Evolutionary conservation across 2,888 invertebrate species (phyloP).

Genomic region (Neoascia interrupta): DNA sequence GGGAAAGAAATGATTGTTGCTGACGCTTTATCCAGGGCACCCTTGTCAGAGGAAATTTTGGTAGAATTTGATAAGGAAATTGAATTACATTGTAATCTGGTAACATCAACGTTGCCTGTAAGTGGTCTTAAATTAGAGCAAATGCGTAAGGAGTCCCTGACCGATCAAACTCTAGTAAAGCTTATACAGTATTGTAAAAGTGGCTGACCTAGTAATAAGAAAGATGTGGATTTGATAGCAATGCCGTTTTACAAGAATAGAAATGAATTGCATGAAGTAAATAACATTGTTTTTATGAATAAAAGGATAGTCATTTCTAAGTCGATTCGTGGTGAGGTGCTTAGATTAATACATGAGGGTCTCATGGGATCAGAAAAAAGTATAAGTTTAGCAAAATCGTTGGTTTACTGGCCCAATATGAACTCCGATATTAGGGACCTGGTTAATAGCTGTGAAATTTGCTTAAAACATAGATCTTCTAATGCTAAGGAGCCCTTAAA

Average conservation of each 20-base stretch:
- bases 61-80: constrained; percentile 55
- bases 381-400: constrained; percentile 24
- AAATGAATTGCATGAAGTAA: constrained; percentile 36
- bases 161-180: constrained; percentile 33
- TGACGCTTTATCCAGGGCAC: constrained; percentile 26
- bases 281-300: constrained; percentile 43
- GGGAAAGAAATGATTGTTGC: constrained; percentile 16
- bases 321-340: constrained; percentile 15
- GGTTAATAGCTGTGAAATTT: constrained; percentile 58
- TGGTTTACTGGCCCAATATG: constrained; percentile 58
- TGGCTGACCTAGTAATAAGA: neutral
- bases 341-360: constrained; percentile 41
- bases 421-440: constrained; percentile 54
- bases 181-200: neutral
- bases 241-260: constrained; percentile 22
- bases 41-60: constrained; percentile 22
- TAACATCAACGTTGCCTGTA: constrained; percentile 46
- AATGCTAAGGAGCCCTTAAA: constrained; percentile 36
- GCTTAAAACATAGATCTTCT: constrained; percentile 55
- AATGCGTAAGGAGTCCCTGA: constrained; percentile 10
- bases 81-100: constrained; percentile 56
- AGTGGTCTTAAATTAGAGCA: constrained; percentile 17
- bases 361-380: constrained; percentile 46
- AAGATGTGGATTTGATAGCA: constrained; percentile 8
- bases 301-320: constrained; percentile 35